Conservation (phyloP, 2,888 invertebrate species). For the Cyclophora albipunctata region DNA sequence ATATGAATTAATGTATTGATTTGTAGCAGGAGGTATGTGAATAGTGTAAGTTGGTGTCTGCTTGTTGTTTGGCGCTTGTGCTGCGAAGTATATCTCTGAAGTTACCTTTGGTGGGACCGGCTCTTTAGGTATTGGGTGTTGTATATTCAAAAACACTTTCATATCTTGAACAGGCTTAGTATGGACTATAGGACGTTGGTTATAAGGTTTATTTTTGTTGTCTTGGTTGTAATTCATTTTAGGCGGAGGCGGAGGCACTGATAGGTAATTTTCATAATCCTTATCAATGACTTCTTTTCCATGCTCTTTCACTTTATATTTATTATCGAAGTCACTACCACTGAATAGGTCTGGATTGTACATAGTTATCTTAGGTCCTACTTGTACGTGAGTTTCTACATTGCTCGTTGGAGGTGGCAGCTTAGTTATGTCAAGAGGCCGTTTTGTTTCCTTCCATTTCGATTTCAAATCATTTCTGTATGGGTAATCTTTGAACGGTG, state of each 20-base stretch:
- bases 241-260: conserved; percentile 68
- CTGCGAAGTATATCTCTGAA: conserved; percentile 68
- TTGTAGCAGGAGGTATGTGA: conserved; percentile 45
- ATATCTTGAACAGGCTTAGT: conserved; percentile 65
- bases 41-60: conserved; percentile 60
- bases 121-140: conserved; percentile 57
- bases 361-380: conserved; percentile 62
- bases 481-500: conserved; percentile 35
- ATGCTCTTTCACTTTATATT: conserved; percentile 33
- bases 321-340: conserved; percentile 46
- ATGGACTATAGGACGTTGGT: conserved; percentile 55
- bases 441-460: conserved; percentile 56
- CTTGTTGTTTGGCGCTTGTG: conserved; percentile 53
- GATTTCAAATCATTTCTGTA: conserved; percentile 43
- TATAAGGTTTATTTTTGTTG: conserved; percentile 48
- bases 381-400: conserved; percentile 63
- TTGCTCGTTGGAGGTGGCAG: conserved; percentile 64
- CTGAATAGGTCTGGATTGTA: conserved; percentile 57
- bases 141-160: conserved; percentile 64
- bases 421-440: conserved; percentile 41
- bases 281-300: conserved; percentile 57
- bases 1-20: conserved; percentile 29
- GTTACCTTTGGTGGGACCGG: conserved; percentile 62
- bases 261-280: conserved; percentile 66
- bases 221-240: conserved; percentile 50